A percentile compares a stretch with the other conserved stretches of the same genome.
Evolutionary conservation across 2,797 vertebrate species (phyloP).

Genomic region (Manis pentadactyla): DNA sequence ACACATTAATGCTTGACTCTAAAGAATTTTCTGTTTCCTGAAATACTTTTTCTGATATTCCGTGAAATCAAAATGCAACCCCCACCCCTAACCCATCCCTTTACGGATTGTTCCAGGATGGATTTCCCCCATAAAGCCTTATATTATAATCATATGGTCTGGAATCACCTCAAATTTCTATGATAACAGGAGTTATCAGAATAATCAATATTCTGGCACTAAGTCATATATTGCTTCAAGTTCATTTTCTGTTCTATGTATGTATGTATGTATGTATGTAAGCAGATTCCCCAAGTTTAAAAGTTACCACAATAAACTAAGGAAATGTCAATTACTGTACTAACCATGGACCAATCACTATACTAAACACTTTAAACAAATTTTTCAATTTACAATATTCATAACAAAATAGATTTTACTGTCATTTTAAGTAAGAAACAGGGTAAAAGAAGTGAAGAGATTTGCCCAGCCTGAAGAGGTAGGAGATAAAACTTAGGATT

Average conservation of each 20-base stretch:
- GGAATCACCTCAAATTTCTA: background rate
- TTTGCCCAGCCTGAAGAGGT: background rate
- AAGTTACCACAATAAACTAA: background rate
- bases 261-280: background rate
- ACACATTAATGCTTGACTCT: background rate
- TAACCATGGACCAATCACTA: background rate
- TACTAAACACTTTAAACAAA: background rate
- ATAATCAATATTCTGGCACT: background rate
- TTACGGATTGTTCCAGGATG: background rate
- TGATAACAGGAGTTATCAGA: background rate
- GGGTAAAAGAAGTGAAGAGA: background rate
- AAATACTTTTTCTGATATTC: background rate
- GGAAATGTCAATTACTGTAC: background rate
- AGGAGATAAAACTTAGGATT: background rate
- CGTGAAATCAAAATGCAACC: background rate
- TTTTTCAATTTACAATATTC: background rate
- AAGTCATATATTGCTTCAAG: background rate
- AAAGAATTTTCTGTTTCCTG: background rate
- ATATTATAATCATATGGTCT: background rate
- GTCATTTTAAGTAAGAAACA: background rate
- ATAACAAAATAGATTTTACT: background rate
- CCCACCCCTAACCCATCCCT: background rate
- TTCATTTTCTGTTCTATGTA: background rate
- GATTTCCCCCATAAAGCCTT: background rate
- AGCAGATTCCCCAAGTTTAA: background rate